Evolutionary conservation across 1,140 invertebrate species (phyloP), one percentile per base, ranked within the genome.

Genomic region (Drosophila insularis): DNA sequence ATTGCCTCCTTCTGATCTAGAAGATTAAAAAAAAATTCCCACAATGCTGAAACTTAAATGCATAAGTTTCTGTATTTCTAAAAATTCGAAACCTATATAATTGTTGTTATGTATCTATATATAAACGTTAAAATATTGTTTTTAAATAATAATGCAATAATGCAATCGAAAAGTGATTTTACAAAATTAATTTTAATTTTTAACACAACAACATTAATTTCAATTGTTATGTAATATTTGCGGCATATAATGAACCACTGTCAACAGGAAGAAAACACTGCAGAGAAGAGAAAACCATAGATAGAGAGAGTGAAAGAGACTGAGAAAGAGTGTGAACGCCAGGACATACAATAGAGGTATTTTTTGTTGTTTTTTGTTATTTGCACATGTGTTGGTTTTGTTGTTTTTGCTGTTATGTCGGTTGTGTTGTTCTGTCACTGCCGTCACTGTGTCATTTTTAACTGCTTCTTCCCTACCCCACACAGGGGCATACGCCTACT

Each of bases 371-470:
- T 59, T 67, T 75, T 82, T 84, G 68, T 84, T 75, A 63, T 82
- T 68, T 84, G 71, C 64, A 76, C 75, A 84, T 84, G 76, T 81
- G 74, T 74, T 37, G 27, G 40, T 61, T 63, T 80, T 76, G 70
- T 40, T 61, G 23, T 31, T 31, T 50, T 55, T 63, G 54, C 68
- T 66, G 13, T 40, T 61, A 17, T 55, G 43, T 55, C 50, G 21
- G 35, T 43, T 70, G 62, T 56, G 40, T n/a, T 23, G 10, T 43
- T 43, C 39, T 46, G 21, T 58, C 46, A 23, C 37, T 74, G 74
- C 40, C 75, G 74, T 35, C 75, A 82, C 81, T 73, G 68, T 87
- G 75, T 76, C 82, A 76, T 82, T 87, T 82, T 86, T 79, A 86
- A 86, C 82, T 81, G 75, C 68, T 87, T 86, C 61, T 50, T 50